Conservation (phyloP, 2,888 invertebrate species). For the Hybos culiciformis region DNA sequence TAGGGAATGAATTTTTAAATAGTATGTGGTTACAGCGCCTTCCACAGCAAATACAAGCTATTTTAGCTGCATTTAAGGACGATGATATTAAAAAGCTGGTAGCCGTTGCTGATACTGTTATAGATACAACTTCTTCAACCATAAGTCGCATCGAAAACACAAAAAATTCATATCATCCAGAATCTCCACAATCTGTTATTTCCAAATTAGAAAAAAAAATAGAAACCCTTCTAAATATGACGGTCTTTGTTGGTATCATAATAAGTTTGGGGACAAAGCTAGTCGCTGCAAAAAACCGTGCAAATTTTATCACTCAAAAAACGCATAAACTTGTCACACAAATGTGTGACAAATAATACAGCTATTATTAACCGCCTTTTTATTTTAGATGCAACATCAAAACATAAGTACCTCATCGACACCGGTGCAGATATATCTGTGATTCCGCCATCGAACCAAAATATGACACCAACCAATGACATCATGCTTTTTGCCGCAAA, state of each 20-base stretch:
- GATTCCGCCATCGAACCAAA: constrained; percentile 3
- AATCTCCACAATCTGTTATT: neutral
- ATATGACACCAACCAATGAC: neutral
- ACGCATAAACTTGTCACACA: too few relatives aligned
- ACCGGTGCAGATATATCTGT: constrained; percentile 12
- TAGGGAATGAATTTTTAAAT: constrained; percentile 9
- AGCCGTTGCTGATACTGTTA: constrained; percentile 9
- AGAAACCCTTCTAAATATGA: too few relatives aligned
- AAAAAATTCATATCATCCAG: constrained; percentile 9
- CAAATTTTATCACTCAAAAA: too few relatives aligned
- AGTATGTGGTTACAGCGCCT: constrained; percentile 9
- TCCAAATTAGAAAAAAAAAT: neutral
- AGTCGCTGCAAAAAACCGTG: neutral
- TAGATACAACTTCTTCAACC: constrained; percentile 5
- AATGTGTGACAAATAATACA: too few relatives aligned
- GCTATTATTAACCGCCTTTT: too few relatives aligned
- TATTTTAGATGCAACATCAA: too few relatives aligned
- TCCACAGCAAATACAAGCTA: constrained; percentile 7
- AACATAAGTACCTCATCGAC: constrained; percentile 1
- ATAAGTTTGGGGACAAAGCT: neutral
- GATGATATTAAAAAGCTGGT: constrained; percentile 8
- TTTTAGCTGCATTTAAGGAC: constrained; percentile 9
- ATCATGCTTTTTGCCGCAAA: constrained; percentile 6
- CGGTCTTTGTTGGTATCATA: neutral
- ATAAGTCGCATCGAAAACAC: too few relatives aligned